Evolutionary conservation across 1,140 invertebrate species (phyloP), one percentile per base, ranked within the genome.

Genomic region (Hylyphantes graminicola): DNA sequence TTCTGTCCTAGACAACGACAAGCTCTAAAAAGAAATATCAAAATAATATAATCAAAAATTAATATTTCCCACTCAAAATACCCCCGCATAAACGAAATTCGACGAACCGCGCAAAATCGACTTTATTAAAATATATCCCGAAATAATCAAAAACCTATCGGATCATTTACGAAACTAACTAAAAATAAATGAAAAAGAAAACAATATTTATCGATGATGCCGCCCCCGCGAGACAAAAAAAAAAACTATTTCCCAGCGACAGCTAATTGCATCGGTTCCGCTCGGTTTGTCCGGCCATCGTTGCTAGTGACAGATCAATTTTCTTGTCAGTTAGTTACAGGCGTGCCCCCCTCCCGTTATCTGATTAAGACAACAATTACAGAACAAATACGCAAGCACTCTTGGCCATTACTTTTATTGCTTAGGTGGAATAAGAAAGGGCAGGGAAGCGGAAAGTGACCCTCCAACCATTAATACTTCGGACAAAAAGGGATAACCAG

Each of bases 281-380:
- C 80, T 83, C 63, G 59, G 72, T 75, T 83, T 83, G 80, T 15
- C 72, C 63, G 51, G 80, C 70, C 54, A 65, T 63, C 50, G 72
- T 65, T 83, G 80, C 61, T 63, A 75, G 61, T 83, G 80, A 83
- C 80, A 83, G 80, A 73, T 83, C 80, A 83, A 83, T 83, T 83
- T 83, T 83, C 80, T 83, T 83, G 80, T 73, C 79, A 81, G 79
- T 81, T 81, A 81, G 79, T 73, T 81, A 75, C 72, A 59, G 63
- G 80, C 63, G 55, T 53, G 80, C 53, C 59, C 67, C 35, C 35
- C 35, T 35, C 35, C 35, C 35, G 35, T 81, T 81, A 81, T 81
- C 80, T 75, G 63, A 72, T 75, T 75, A 74, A 15, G 80, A 48
- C 80, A 83, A 83, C 80, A 83, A 83, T 74, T 74, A 74, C 63